phyloP scores from a whole-genome alignment of 2,797 vertebrate species.

The Schizopygopsis pylzovi region DNA sequence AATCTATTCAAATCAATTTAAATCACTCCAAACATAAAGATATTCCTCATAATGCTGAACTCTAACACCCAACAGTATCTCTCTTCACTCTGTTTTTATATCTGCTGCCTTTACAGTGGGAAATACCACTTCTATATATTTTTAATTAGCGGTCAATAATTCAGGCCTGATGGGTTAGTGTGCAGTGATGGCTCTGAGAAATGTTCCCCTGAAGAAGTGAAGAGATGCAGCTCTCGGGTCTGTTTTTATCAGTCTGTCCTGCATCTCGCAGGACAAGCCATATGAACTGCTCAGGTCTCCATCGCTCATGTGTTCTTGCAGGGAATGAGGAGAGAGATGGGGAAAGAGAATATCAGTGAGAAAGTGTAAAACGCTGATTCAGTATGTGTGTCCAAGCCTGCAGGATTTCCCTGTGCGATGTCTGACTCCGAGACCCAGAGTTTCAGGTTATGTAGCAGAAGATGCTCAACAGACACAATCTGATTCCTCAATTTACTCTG shows the following conservation, averaged over 20 bases:
- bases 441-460: not conserved
- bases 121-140: not conserved
- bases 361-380: not conserved
- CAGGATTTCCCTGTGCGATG: not conserved
- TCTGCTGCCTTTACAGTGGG: not conserved
- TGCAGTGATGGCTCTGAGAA: not conserved
- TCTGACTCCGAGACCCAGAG: not conserved
- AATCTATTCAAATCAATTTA: too few relatives aligned
- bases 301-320: not conserved
- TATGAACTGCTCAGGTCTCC: not conserved
- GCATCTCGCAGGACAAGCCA: not conserved
- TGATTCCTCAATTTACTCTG: not conserved
- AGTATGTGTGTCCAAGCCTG: too few relatives aligned
- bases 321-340: slow-evolving; percentile 4
- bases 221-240: not conserved
- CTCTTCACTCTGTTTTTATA: not conserved
- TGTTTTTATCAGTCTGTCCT: not conserved
- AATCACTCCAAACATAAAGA: not conserved
- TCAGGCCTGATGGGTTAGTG: not conserved
- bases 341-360: not conserved
- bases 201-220: not conserved
- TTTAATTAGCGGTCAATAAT: not conserved
- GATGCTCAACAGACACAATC: not conserved
- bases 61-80: not conserved
- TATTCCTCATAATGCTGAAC: not conserved